These are phyloP conservation scores for Alviniconcha marisindica DNA, from an alignment of 1,140 invertebrate genomes.

Conservation along the genomic window DNA sequence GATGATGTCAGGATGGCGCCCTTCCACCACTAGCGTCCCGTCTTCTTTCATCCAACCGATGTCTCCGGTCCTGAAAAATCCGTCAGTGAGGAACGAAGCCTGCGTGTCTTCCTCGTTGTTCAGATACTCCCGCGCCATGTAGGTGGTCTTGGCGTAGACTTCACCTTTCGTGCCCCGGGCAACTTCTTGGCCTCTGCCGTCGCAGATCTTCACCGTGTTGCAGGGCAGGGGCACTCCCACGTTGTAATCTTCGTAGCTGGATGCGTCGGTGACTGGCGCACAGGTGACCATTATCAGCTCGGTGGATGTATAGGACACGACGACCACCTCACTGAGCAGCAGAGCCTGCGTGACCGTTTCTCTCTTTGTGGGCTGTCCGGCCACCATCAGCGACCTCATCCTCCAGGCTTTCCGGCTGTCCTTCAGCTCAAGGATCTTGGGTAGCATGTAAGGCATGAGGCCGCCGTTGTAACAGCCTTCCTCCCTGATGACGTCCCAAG, in stretches of 20 bases:
- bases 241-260: background rate
- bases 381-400: background rate
- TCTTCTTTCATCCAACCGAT: background rate
- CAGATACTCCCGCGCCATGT: background rate
- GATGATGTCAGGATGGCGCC: background rate
- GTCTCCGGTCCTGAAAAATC: constrained; percentile 25
- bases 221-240: background rate
- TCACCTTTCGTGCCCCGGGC: background rate
- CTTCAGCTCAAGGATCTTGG: background rate
- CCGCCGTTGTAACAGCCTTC: constrained; percentile 2
- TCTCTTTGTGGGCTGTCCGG: background rate
- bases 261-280: background rate
- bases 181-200: background rate
- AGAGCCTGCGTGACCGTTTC: background rate
- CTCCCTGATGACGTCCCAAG: background rate
- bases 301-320: background rate
- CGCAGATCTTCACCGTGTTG: background rate
- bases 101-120: constrained; percentile 6
- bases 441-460: background rate
- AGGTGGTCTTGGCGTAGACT: background rate
- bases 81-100: constrained; percentile 31
- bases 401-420: background rate
- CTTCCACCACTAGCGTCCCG: constrained; percentile 15
- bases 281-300: background rate
- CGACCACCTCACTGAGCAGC: background rate